phyloP scores from a whole-genome alignment of 1,140 invertebrate genomes.

The Trichomalopsis sarcophagae region DNA sequence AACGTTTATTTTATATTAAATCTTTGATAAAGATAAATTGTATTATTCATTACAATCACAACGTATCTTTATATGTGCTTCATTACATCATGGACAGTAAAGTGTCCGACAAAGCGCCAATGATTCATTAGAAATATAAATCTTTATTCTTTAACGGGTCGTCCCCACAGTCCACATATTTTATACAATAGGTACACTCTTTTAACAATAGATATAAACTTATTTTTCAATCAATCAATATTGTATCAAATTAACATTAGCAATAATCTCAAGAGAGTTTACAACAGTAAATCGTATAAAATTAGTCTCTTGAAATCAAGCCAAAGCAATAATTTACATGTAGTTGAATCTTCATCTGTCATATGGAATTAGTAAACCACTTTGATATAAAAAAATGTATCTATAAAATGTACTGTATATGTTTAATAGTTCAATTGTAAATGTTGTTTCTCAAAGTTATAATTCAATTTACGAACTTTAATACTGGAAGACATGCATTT shows the following conservation, averaged over 20 bases:
- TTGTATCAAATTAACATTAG: constrained; percentile 8
- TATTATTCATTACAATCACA: constrained; percentile 51
- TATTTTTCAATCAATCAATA: not conserved
- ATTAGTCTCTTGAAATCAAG: constrained; percentile 38
- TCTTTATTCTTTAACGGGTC: constrained; percentile 30
- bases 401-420: constrained; percentile 11
- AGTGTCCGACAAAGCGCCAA: constrained; percentile 33
- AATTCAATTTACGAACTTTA: constrained; percentile 21
- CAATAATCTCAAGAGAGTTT: constrained; percentile 32
- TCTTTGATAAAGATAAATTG: constrained; percentile 61
- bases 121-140: constrained; percentile 46
- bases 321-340: not conserved
- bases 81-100: constrained; percentile 46
- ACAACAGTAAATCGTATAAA: constrained; percentile 31
- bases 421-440: not conserved
- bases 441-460: constrained; percentile 30
- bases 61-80: constrained; percentile 49
- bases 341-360: not conserved
- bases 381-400: constrained; percentile 12
- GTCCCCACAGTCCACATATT: constrained; percentile 44
- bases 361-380: constrained; percentile 40
- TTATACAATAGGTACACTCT: constrained; percentile 25
- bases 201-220: constrained; percentile 29
- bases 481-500: constrained; percentile 33
- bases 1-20: constrained; percentile 70